These are phyloP conservation scores for Latrodectus elegans DNA, from an alignment of 2,888 invertebrate genomes.

Conservation along the genomic window DNA sequence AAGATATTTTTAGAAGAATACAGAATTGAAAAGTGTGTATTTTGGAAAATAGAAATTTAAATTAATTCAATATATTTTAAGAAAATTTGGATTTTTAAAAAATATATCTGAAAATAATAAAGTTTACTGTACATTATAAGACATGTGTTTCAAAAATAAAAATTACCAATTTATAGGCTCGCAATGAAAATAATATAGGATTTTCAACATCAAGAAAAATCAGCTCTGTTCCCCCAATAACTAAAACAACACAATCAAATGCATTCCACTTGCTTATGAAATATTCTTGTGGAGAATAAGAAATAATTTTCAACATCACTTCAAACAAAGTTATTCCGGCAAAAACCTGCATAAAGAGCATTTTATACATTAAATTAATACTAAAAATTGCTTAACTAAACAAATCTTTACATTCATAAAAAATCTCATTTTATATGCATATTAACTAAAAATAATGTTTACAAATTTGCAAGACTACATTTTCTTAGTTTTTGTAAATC, in stretches of 20 bases:
- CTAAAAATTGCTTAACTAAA: background rate
- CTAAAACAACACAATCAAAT: constrained; percentile 58
- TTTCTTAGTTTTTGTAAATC: too few relatives aligned
- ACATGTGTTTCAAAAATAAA: background rate
- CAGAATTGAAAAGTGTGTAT: background rate
- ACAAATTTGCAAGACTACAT: background rate
- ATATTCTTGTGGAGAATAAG: constrained; percentile 40
- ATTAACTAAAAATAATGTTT: background rate
- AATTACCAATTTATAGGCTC: constrained; percentile 55
- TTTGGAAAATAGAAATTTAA: background rate
- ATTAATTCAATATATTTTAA: background rate
- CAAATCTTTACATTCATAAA: background rate
- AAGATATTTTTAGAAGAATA: background rate
- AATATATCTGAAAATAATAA: background rate
- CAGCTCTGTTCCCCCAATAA: constrained; percentile 60
- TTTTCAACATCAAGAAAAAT: constrained; percentile 45
- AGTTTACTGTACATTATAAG: background rate
- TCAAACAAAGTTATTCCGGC: constrained; percentile 54
- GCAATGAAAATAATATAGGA: constrained; percentile 49
- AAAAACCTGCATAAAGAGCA: constrained; percentile 31
- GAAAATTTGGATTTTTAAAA: background rate
- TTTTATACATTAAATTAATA: too few relatives aligned
- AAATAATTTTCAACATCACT: constrained; percentile 47
- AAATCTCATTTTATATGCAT: background rate
- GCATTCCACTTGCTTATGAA: constrained; percentile 64